Evolutionary conservation across 2,113 vertebrate genomes (phyloP), one percentile per base, ranked within the genome.

Genomic region (Datnioides undecimradiatus): DNA sequence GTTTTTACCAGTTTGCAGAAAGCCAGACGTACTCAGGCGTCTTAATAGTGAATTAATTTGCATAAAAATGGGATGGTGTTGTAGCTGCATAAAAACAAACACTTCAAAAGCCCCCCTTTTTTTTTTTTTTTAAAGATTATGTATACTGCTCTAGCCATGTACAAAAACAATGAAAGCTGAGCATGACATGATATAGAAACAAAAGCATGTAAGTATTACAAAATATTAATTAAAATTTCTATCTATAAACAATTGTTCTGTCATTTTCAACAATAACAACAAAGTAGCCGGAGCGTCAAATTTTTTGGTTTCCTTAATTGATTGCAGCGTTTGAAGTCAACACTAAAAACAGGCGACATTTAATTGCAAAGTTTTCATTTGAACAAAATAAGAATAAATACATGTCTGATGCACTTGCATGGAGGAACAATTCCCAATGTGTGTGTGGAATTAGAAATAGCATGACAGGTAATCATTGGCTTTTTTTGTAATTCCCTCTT

Each of bases 401-500:
- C 17, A 52, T 57, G n/a, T 86, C 83, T 91, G 65, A 85, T 59
- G 72, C 33, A 73, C 59, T 87, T 75, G 59, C 34, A 52, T 19
- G 48, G 16, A 60, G 27, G 48, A 86, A 87, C 34, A 59, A 64
- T 82, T 80, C 55, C 48, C 57, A 14, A 27, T 81, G 55, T 78
- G 79, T 73, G 25, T 76, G 8, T 75, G 34, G 73, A 82, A 84
- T 88, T 86, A 85, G 51, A 84, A 89, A 58, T 60, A 82, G 75
- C 79, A 84, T 71, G 72, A 87, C 79, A 85, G 79, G 72, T 86
- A 90, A 90, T 91, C 75, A 86, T 55, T 59, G 79, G 51, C 64
- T 88, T 91, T 85, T 80, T 82, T 88, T 85, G 29, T 87, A 84
- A 90, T 83, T 85, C 87, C 80, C 79, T 74, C 64, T 73, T 83